Base-by-base conservation (phyloP, 2,797 vertebrate species). In the Gallirallus australis region DNA sequence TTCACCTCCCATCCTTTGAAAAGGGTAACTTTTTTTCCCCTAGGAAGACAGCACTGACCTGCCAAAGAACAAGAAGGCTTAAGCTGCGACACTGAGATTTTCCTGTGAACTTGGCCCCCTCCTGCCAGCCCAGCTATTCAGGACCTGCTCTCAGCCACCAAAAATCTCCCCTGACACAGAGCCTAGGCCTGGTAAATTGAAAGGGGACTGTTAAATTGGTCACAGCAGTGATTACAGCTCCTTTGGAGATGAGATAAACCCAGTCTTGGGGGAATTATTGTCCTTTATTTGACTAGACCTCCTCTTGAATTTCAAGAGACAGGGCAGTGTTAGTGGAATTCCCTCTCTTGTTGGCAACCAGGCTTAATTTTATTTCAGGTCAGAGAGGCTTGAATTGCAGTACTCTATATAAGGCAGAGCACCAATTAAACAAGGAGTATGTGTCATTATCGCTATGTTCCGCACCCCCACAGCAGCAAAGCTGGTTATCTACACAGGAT, bases 361-460 rank as follows among this genome's bases (percentile, higher is more conserved):
- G 20, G 45, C 30, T 40, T 73, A 23, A 73, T 89, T 87, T 89
- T 68, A 77, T 75, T 91, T 87, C 81, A 85, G 76, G 81, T 92
- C 86, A 61, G 11, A 70, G 71, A 87, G 71, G 28, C 70, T 50
- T 93, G 68, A 63, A 90, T n/a, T 68, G 57, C 71, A 68, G 53
- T 82, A 27, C 80, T 65, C 78, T 89, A 45, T 53, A 92, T 75
- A 72, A 86, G 54, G 73, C 54, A 96, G 59, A 92, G 56, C 56
- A 90, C 56, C 6, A 6, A 82, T 86, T 91, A 92, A 84, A 81
- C 5, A 30, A 72, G 73, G 33, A 85, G 15, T 20, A 21, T 27
- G 31, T 77, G 63, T 89, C 70, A 57, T 84, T 77, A 79, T 24
- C 73, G 68, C 52, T 33, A 53, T 52, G 71, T 69, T 91, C 86